These are phyloP conservation scores for Phylloscopus collybita DNA, from an alignment of 2,797 vertebrate species.

Conservation along the genomic window DNA sequence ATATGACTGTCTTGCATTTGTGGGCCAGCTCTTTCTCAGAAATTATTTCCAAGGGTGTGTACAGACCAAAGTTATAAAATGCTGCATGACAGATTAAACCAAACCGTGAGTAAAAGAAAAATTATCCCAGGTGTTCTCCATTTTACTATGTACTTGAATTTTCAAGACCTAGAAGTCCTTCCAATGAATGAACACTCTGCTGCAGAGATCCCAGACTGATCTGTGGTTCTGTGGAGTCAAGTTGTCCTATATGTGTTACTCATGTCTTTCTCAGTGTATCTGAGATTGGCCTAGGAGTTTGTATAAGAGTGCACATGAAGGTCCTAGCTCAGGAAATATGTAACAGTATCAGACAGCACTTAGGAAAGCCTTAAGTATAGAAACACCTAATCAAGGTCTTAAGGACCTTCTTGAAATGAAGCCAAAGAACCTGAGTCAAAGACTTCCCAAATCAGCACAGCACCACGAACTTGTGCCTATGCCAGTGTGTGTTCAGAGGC, in stretches of 20 bases:
- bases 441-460: neutral
- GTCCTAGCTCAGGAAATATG: neutral
- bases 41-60: neutral
- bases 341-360: neutral
- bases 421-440: neutral
- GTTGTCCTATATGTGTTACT: neutral
- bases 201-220: neutral
- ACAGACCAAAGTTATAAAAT: neutral
- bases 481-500: neutral
- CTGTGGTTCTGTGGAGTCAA: neutral
- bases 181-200: neutral
- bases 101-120: neutral
- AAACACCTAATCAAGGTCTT: neutral
- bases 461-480: accelerated
- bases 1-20: neutral
- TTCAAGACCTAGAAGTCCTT: neutral
- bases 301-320: neutral
- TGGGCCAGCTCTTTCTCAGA: neutral
- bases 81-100: neutral
- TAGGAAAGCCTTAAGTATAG: neutral
- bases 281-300: neutral
- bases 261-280: neutral
- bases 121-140: neutral
- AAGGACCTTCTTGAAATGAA: neutral
- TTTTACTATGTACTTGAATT: neutral